Base-by-base conservation (phyloP, 2,113 vertebrate genomes). In the Puntigrus tetrazona region DNA sequence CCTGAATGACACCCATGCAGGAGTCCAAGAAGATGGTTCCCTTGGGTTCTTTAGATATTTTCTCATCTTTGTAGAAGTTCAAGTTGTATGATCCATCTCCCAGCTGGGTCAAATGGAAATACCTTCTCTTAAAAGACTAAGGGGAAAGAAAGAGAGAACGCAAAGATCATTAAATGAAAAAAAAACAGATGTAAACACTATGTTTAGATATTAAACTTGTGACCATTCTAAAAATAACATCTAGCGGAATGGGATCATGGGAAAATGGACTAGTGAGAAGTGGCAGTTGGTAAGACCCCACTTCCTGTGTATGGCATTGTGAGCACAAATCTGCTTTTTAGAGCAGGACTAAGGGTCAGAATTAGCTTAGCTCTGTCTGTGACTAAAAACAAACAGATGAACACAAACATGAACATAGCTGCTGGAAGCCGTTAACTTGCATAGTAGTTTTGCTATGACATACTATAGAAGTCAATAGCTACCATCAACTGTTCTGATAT, bases 41-140 rank as follows among this genome's bases (percentile, higher is more conserved):
- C 93, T 99, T 99, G n/a, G 98, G 98, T 84, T 99, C 98, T 88
- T 98, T 99, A 78, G 97, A 97, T 91, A 98, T 97, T 92, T 99
- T 99, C 88, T 99, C 98, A 88, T 99, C 98, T 92, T 99, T 99
- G 89, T 99, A 99, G 94, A 99, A 99, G 93, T 98, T 99, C 73
- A 99, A 95, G 91, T 98, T 99, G 93, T 98, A 99, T 45, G 98
- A 99, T 78, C 98, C 97, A 87, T 99, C 98, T 7, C 97, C 97
- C 84, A 99, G 96, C 88, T 99, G 98, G 84, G 96, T 96, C 89
- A 99, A 92, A 89, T 98, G 97, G 92, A 99, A 99, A 93, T 98
- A 99, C 57, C 98, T 96, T 90, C 98, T 96, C 92, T 99, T 99
- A 93, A 99, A 99, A 72, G 98, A 99, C 98, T 99, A 86, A 25